A percentile compares a stretch with the other conserved stretches of the same genome.
Conservation (phyloP, 2,113 vertebrate species). For the Trogon melanurus region DNA sequence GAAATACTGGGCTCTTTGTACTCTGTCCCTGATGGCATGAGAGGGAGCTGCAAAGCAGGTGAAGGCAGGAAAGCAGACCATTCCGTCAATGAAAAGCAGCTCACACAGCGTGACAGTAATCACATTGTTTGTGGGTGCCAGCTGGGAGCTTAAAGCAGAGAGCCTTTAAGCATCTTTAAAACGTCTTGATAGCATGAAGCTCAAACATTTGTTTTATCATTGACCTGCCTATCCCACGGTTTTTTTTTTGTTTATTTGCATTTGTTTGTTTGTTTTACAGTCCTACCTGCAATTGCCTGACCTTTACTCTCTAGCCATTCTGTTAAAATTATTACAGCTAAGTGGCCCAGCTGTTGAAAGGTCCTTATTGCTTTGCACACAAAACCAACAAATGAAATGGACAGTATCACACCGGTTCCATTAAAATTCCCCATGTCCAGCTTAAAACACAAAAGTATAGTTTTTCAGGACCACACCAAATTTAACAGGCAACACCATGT, state of each 20-base stretch:
- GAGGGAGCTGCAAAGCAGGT: neutral
- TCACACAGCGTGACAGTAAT: neutral
- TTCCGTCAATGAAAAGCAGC: neutral
- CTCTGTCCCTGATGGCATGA: fast-evolving
- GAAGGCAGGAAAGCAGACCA: neutral
- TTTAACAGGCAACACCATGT: neutral
- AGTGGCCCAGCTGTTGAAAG: neutral
- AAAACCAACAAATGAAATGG: neutral
- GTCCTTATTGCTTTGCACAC: neutral
- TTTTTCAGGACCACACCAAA: neutral
- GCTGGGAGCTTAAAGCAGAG: neutral
- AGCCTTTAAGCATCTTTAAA: neutral
- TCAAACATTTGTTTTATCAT: neutral
- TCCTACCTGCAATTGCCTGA: neutral
- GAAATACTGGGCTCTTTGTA: neutral
- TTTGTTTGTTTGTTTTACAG: neutral
- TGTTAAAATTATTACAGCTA: neutral
- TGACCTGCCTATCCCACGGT: neutral
- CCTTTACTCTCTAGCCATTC: neutral
- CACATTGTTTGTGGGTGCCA: neutral
- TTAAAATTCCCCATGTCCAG: neutral
- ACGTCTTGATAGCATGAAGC: neutral
- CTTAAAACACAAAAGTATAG: neutral
- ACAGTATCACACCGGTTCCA: neutral
- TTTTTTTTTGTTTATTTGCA: neutral